Conservation (phyloP, 2,888 invertebrate genomes). For the Folsomia candida region DNA sequence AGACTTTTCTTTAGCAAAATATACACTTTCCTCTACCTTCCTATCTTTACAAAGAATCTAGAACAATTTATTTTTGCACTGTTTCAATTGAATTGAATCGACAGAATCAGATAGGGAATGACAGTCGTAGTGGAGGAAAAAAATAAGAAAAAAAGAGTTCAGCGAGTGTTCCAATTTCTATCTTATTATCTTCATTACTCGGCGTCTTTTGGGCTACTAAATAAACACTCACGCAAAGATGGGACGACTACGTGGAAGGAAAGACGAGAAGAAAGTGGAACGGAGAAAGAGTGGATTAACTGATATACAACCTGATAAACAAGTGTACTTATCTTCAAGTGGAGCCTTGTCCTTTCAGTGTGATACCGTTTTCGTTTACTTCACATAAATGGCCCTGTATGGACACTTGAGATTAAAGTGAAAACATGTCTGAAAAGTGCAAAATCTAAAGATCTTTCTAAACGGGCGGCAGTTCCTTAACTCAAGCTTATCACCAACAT, state of each 20-base stretch:
- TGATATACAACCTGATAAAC: background rate
- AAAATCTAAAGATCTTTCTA: background rate
- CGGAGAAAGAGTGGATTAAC: background rate
- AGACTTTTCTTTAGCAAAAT: background rate
- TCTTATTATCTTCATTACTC: background rate
- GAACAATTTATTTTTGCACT: background rate
- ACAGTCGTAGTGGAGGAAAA: background rate
- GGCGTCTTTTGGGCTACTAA: background rate
- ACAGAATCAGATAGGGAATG: background rate
- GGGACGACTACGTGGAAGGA: background rate
- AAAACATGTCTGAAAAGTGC: background rate
- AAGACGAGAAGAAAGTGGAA: background rate
- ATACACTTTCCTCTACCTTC: background rate
- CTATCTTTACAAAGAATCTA: background rate
- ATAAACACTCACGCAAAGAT: background rate
- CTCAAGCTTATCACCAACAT: too few relatives aligned
- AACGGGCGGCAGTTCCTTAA: too few relatives aligned
- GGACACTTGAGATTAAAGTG: too few relatives aligned
- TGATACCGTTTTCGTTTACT: background rate
- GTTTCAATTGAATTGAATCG: background rate
- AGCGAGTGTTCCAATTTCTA: background rate
- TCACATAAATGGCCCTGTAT: too few relatives aligned
- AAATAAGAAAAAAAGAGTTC: background rate
- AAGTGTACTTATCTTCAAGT: background rate
- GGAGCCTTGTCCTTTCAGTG: background rate